phyloP scores from a whole-genome alignment of 2,113 vertebrate species.

The Thamnophis sirtalis region DNA sequence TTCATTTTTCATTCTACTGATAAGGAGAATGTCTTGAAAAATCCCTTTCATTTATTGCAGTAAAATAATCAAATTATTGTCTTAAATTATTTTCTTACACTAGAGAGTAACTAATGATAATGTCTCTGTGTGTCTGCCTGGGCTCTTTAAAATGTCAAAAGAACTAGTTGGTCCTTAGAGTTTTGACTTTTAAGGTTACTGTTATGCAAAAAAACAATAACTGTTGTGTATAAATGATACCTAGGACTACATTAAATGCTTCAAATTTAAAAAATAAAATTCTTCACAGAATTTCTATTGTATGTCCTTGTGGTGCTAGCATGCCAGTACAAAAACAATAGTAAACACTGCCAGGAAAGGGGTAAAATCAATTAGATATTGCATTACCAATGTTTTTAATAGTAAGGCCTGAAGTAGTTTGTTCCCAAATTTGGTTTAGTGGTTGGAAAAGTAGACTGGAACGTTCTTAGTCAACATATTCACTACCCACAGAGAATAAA shows the following conservation, averaged over 20 bases:
- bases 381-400: background rate
- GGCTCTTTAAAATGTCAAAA: background rate
- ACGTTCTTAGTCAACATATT: constrained; percentile 75
- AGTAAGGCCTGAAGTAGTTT: background rate
- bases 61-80: background rate
- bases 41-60: background rate
- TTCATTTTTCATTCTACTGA: background rate
- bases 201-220: background rate
- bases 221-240: background rate
- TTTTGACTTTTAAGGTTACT: background rate
- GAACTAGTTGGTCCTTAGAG: background rate
- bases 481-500: constrained; percentile 68
- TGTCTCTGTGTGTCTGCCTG: background rate
- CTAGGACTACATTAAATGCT: background rate
- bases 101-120: background rate
- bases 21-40: background rate
- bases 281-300: background rate
- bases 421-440: constrained; percentile 54
- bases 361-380: background rate
- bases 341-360: accelerated
- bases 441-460: constrained; percentile 61
- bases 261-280: background rate
- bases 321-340: background rate
- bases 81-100: background rate
- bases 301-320: background rate